Evolutionary conservation across 2,797 vertebrate genomes (phyloP).

Genomic region (Aulostomus chinensis): DNA sequence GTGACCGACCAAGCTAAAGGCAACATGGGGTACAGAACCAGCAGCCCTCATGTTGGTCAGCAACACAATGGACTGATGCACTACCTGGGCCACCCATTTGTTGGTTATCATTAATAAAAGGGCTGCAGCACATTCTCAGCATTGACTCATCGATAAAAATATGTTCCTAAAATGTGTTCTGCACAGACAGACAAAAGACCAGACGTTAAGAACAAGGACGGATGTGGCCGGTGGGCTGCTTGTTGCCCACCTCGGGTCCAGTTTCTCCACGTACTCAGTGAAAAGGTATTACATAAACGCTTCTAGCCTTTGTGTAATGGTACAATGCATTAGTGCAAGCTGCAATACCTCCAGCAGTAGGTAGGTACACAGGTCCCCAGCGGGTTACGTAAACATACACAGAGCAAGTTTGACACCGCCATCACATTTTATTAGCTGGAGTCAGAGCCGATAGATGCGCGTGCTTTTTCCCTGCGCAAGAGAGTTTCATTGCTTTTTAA

Average conservation of each 20-base stretch:
- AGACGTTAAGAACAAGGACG: not conserved
- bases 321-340: slow-evolving; percentile 41
- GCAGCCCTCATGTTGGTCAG: no score
- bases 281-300: slow-evolving; percentile 38
- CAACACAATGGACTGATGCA: no score
- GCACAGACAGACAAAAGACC: not conserved
- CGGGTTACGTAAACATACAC: slow-evolving; percentile 59
- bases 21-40: no score
- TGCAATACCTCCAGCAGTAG: slow-evolving; percentile 28
- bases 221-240: slow-evolving; percentile 17
- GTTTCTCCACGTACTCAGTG: slow-evolving; percentile 5
- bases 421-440: slow-evolving; percentile 35
- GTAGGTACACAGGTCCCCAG: slow-evolving; percentile 44
- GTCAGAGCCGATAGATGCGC: not conserved
- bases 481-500: no score
- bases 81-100: no score
- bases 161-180: not conserved
- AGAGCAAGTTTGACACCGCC: slow-evolving; percentile 30
- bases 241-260: slow-evolving; percentile 1
- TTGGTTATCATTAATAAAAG: no score
- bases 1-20: no score
- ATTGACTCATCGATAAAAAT: not conserved
- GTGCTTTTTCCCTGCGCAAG: no score
- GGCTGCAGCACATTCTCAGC: no score
- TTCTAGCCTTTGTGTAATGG: slow-evolving; percentile 22